Evolutionary conservation across 1,140 invertebrate species (phyloP).

Genomic region (Drosophila pallidifrons): DNA sequence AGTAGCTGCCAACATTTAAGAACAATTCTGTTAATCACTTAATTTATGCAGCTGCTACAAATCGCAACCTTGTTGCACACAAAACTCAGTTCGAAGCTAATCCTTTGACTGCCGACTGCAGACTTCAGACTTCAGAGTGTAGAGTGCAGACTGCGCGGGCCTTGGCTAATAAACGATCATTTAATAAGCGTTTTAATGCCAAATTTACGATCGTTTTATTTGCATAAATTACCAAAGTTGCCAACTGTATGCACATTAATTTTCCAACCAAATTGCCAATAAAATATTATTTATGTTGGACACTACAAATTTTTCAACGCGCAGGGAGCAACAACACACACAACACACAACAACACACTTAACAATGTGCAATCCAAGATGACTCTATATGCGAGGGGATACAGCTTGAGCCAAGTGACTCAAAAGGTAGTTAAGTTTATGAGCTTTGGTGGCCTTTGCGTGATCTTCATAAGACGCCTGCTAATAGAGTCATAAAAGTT

Average conservation of each 20-base stretch:
- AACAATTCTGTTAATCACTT: conserved; percentile 78
- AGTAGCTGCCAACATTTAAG: conserved; percentile 76
- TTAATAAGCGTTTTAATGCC: conserved; percentile 84
- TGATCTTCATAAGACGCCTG: conserved; percentile 33
- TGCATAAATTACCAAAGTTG: conserved; percentile 84
- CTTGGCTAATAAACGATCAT: conserved; percentile 78
- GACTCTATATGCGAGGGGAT: conserved; percentile 48
- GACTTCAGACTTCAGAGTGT: background rate
- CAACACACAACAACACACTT: background rate
- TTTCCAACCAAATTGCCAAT: conserved; percentile 80
- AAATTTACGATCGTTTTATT: conserved; percentile 85
- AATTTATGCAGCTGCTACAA: conserved; percentile 74
- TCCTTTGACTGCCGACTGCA: conserved; percentile 33
- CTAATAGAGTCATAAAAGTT: conserved; percentile 75
- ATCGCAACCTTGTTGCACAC: conserved; percentile 73
- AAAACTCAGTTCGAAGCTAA: conserved; percentile 22
- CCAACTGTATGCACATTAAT: conserved; percentile 81
- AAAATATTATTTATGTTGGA: conserved; percentile 83
- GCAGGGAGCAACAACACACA: conserved; percentile 20
- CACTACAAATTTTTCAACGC: conserved; percentile 57
- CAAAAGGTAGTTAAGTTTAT: conserved; percentile 62
- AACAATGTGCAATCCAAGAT: conserved; percentile 20
- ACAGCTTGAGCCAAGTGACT: conserved; percentile 34
- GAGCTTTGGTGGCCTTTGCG: conserved; percentile 51
- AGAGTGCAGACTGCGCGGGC: conserved; percentile 1